These are phyloP conservation scores for Coecobrya sp. DNA, from an alignment of 2,888 invertebrate species.

Conservation along the genomic window DNA sequence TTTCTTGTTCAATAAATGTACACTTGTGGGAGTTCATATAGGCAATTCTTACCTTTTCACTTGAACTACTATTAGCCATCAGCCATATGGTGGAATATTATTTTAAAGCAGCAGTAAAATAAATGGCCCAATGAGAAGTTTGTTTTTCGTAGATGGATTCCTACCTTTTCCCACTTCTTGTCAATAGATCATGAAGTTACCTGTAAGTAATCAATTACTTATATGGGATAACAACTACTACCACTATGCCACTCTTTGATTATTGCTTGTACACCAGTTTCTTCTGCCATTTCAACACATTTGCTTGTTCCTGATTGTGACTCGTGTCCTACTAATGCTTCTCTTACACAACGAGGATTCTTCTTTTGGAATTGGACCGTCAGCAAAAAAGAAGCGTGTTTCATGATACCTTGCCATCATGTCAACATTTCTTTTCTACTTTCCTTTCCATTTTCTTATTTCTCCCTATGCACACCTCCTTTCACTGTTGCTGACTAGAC, in stretches of 20 bases:
- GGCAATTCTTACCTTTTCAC: neutral
- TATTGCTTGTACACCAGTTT: neutral
- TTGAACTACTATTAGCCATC: neutral
- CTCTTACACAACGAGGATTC: neutral
- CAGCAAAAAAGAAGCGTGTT: slow-evolving; percentile 37
- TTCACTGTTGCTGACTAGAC: neutral
- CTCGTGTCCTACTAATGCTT: neutral
- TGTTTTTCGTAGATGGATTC: neutral
- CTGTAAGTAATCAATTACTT: slow-evolving; percentile 41
- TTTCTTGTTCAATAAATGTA: neutral
- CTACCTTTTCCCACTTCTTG: slow-evolving; percentile 32
- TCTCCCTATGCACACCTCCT: neutral
- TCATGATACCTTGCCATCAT: slow-evolving; percentile 41
- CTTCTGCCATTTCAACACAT: slow-evolving; percentile 1
- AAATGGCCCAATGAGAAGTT: slow-evolving; percentile 4
- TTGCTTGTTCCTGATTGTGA: slow-evolving; percentile 1
- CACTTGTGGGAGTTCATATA: neutral
- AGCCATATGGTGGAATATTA: neutral
- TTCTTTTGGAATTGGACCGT: slow-evolving; percentile 12
- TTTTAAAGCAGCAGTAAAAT: neutral
- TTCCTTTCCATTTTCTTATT: neutral
- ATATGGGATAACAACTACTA: neutral
- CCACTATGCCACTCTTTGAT: neutral
- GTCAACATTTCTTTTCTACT: slow-evolving; percentile 37
- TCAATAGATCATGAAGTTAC: slow-evolving; percentile 36